Conservation (phyloP, 2,113 vertebrate genomes). For the Chrysemys picta region DNA sequence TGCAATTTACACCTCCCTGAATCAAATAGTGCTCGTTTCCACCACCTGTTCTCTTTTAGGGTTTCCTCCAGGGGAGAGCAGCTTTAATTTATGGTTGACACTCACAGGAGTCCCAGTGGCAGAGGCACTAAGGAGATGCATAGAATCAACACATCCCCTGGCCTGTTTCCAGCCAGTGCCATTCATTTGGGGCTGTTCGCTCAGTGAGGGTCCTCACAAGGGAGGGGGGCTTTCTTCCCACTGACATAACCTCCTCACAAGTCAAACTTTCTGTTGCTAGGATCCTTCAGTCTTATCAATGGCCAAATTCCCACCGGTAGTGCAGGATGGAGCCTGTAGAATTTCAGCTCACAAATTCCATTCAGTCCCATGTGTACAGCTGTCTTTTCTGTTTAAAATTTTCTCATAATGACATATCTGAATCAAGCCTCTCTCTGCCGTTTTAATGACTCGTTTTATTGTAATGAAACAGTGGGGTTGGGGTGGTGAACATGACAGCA, state of each 20-base stretch:
- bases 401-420: neutral
- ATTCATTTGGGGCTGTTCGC: neutral
- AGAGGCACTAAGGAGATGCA: neutral
- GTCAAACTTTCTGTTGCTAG: neutral
- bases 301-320: neutral
- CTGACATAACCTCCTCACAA: neutral
- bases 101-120: neutral
- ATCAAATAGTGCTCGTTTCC: neutral
- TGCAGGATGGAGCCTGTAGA: neutral
- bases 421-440: neutral
- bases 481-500: neutral
- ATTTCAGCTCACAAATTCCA: neutral
- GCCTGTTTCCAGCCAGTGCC: neutral
- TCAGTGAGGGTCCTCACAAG: neutral
- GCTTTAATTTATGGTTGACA: neutral
- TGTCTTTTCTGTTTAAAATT: neutral
- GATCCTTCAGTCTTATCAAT: neutral
- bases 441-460: neutral
- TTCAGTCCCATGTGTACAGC: neutral
- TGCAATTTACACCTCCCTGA: accelerated
- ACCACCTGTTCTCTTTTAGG: neutral
- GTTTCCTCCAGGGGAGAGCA: neutral
- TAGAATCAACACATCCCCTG: neutral
- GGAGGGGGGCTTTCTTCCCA: neutral
- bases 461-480: neutral